Percentiles rank a stretch among this genome's conserved stretches.
These are phyloP conservation scores for Andrena flavipes DNA, from an alignment of 2,888 invertebrate genomes.

Conservation along the genomic window DNA sequence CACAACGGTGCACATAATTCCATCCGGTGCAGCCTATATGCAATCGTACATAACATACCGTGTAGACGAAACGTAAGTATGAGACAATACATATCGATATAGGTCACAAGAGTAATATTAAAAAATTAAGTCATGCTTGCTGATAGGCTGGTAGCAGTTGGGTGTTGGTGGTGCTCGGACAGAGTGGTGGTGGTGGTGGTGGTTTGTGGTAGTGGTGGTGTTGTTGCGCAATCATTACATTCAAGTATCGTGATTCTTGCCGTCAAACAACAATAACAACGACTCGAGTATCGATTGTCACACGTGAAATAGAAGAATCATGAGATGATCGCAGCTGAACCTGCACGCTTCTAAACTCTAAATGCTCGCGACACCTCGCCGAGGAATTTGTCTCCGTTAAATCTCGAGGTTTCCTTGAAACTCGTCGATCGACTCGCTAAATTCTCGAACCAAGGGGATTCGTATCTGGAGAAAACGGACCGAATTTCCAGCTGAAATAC, in stretches of 20 bases:
- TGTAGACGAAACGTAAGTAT: conserved; percentile 32
- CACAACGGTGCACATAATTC: conserved; percentile 61
- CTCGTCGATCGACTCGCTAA: background rate
- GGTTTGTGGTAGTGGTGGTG: conserved; percentile 66
- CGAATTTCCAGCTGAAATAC: background rate
- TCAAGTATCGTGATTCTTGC: conserved; percentile 17
- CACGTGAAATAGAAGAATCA: background rate
- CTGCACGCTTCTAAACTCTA: conserved; percentile 2
- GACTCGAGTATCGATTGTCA: conserved; percentile 1
- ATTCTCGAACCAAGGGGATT: background rate
- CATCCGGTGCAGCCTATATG: conserved; percentile 62
- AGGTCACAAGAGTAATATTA: conserved; percentile 63
- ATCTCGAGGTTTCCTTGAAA: background rate
- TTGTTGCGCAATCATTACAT: conserved; percentile 62
- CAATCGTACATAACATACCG: conserved; percentile 58
- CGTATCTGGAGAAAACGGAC: background rate
- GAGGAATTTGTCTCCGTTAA: background rate
- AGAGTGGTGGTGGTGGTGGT: conserved; percentile 72
- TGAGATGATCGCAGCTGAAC: conserved; percentile 4
- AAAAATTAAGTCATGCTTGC: conserved; percentile 82
- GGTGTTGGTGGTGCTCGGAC: conserved; percentile 84
- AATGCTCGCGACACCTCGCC: too few relatives aligned
- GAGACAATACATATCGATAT: conserved; percentile 57
- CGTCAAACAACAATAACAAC: background rate
- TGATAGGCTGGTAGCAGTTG: conserved; percentile 82